These are phyloP conservation scores for Poeciliopsis turneri DNA, from an alignment of 2,797 vertebrate genomes.

Conservation along the genomic window DNA sequence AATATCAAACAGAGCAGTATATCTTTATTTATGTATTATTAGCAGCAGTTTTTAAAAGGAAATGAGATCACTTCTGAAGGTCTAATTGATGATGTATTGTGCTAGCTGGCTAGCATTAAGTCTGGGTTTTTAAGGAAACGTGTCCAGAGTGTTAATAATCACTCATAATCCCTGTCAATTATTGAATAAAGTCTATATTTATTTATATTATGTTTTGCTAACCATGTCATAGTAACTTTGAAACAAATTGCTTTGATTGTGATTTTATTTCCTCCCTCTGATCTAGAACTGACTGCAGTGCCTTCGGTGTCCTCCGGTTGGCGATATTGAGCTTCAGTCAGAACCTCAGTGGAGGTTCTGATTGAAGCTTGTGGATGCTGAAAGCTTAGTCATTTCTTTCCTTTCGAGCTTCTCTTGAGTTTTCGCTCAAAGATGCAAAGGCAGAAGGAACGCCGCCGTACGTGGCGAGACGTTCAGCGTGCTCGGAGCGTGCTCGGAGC, in stretches of 20 bases:
- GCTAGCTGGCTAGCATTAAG: conserved; percentile 58
- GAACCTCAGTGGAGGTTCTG: conserved; percentile 18
- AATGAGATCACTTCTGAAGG: conserved; percentile 5
- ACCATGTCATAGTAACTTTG: background rate
- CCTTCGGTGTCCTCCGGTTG: conserved; percentile 47
- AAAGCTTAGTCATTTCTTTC: conserved; percentile 26
- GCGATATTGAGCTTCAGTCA: conserved; percentile 54
- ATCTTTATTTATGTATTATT: background rate
- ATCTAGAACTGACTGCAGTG: conserved; percentile 15
- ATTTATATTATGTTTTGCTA: conserved; percentile 8
- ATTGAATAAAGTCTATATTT: conserved; percentile 7
- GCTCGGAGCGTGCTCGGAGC: background rate
- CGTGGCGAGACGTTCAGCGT: background rate
- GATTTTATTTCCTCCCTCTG: background rate
- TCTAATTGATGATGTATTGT: conserved; percentile 6
- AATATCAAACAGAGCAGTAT: background rate
- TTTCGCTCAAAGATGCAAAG: background rate
- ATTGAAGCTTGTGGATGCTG: conserved; percentile 30
- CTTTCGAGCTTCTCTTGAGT: conserved; percentile 9
- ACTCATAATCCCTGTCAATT: conserved; percentile 1
- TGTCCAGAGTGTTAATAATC: conserved; percentile 12
- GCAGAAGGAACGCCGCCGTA: background rate
- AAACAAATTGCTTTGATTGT: conserved; percentile 5
- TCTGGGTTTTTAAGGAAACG: conserved; percentile 10
- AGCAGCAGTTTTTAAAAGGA: background rate